Percentiles rank a stretch among this genome's conserved stretches.
phyloP scores from a whole-genome alignment of 2,797 vertebrate species.

The Lepidocolaptes lacrymiger region DNA sequence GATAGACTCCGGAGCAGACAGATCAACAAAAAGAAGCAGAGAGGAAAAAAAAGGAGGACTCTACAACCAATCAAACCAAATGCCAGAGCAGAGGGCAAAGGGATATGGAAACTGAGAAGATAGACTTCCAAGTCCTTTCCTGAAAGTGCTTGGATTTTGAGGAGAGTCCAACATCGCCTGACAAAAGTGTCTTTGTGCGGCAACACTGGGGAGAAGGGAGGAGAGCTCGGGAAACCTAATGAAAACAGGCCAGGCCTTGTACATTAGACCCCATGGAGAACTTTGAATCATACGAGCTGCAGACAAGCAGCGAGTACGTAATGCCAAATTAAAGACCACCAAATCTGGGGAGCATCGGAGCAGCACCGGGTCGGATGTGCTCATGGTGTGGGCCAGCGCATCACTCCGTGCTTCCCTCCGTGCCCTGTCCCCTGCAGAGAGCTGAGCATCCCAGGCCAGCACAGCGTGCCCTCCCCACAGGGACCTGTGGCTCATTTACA shows the following conservation, averaged over 20 bases:
- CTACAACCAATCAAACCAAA: conserved; percentile 66
- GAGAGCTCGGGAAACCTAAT: conserved; percentile 68
- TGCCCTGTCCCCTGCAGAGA: neutral
- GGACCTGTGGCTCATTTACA: neutral
- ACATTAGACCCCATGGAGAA: conserved; percentile 71
- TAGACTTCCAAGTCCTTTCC: conserved; percentile 80
- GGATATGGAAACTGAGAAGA: conserved; percentile 83
- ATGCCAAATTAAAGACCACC: conserved; percentile 66
- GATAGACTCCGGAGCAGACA: conserved; percentile 22
- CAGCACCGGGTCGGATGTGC: neutral
- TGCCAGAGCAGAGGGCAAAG: conserved; percentile 73
- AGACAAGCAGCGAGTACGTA: conserved; percentile 59
- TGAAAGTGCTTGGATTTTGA: conserved; percentile 79
- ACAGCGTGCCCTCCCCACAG: fast-evolving
- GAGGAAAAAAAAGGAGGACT: neutral
- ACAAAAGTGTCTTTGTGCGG: conserved; percentile 80
- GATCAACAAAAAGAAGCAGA: conserved; percentile 7
- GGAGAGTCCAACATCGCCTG: conserved; percentile 72
- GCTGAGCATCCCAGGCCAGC: neutral
- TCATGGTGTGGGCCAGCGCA: neutral
- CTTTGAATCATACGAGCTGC: conserved; percentile 59
- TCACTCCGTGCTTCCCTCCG: neutral
- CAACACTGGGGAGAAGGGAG: conserved; percentile 70
- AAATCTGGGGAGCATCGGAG: conserved; percentile 10
- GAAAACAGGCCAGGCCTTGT: conserved; percentile 75